Evolutionary conservation across 2,888 invertebrate species (phyloP), one percentile per base, ranked within the genome.

Genomic region (Drosophila greeni): DNA sequence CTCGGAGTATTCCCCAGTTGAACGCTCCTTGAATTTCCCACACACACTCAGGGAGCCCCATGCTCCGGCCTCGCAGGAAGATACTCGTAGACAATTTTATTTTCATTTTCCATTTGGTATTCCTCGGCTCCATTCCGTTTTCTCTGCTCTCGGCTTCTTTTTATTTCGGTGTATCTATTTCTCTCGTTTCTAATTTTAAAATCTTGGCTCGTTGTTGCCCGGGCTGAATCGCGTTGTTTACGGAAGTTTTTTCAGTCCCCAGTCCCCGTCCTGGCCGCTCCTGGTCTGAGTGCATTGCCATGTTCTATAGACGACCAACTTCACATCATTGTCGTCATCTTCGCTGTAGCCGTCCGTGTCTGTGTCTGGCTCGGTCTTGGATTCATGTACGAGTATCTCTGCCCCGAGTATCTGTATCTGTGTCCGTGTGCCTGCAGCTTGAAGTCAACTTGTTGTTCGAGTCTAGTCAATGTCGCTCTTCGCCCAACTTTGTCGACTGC

Each of bases 121-220:
- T 66, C 36, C 48, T 34, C 40, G 31, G 40, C 42, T 53, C 49
- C 31, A 29, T 60, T 37, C 36, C 29, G 60, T 45, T 58, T 57
- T 40, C 34, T 34, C 37, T 45, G 23, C 49, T 37, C 40, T 42
- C 37, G 40, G 20, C 26, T 49, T 43, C n/a, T 37, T 53, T 66
- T 43, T 67, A 53, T 58, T 59, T 64, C 26, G 48, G 53, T 43
- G 60, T 67, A 54, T 66, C 53, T 67, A 53, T 61, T 60, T 60
- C 60, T 60, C 52, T 60, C 51, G 61, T 74, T 81, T 81, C 80
- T 82, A 82, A 81, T 81, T 82, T 82, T 81, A 82, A 80, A 82
- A 82, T 82, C 76, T 76, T 78, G 43, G 56, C 29, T 80, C 72
- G 74, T 76, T 79, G 76, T 72, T 76, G 76, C 73, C 65, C 66